phyloP scores from a whole-genome alignment of 2,113 vertebrate genomes.

The Pseudorhombus dupliciocellatus region DNA sequence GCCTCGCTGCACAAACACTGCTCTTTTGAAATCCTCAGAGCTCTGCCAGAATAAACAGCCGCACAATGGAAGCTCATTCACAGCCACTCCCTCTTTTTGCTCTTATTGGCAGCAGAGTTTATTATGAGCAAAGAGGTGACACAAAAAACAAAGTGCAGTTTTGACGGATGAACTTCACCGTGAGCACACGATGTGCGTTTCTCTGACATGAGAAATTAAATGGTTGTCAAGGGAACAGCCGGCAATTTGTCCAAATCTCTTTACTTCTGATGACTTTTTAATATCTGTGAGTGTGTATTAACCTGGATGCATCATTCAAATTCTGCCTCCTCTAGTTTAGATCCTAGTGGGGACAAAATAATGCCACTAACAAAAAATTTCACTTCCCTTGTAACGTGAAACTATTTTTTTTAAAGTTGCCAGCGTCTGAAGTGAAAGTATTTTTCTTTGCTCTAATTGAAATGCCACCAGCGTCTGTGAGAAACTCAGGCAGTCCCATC shows the following conservation, averaged over 20 bases:
- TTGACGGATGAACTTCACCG: conserved; percentile 52
- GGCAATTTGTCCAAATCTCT: conserved; percentile 38
- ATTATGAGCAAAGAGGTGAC: conserved; percentile 24
- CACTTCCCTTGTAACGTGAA: too few species aligned
- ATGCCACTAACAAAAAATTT: conserved; percentile 13
- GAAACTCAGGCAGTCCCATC: conserved; percentile 53
- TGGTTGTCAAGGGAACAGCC: conserved; percentile 30
- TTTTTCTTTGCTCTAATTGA: conserved; percentile 68
- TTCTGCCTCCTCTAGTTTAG: too few species aligned
- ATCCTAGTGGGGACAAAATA: too few species aligned
- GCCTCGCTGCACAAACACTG: conserved; percentile 30
- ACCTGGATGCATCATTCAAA: conserved; percentile 11
- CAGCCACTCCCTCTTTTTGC: conserved; percentile 27
- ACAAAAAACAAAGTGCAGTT: conserved; percentile 29
- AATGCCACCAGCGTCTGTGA: conserved; percentile 70
- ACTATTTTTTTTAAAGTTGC: neutral
- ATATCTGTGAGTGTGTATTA: conserved; percentile 24
- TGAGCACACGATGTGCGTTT: conserved; percentile 39
- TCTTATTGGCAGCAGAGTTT: conserved; percentile 24
- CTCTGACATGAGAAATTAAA: conserved; percentile 38
- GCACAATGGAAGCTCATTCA: conserved; percentile 46
- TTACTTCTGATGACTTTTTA: conserved; percentile 41
- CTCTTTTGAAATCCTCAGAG: conserved; percentile 44
- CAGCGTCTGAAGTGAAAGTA: conserved; percentile 33
- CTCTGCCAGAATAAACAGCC: conserved; percentile 58